Percentiles rank a stretch among this genome's conserved stretches.
Evolutionary conservation across 2,888 invertebrate species (phyloP).

Genomic region (Himalopsyche kuldschensis): DNA sequence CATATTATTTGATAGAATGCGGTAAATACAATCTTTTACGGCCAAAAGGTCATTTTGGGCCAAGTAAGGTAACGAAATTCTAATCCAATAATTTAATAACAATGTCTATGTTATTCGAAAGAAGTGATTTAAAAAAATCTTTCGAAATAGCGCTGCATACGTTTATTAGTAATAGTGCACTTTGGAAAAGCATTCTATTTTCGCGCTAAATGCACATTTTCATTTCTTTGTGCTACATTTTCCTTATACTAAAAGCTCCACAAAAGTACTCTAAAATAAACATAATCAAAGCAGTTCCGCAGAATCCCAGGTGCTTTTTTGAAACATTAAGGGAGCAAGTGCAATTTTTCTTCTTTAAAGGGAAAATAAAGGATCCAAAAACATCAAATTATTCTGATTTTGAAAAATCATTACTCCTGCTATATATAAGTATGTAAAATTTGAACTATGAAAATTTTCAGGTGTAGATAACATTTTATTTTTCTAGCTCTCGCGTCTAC

Average conservation of each 20-base stretch:
- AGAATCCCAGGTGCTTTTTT: neutral
- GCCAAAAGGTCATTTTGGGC: no score
- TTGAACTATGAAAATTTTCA: neutral
- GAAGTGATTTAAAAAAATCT: no score
- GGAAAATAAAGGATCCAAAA: neutral
- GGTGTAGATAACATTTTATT: neutral
- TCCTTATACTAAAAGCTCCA: neutral
- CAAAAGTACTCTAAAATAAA: neutral
- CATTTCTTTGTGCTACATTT: no score
- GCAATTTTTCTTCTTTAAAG: neutral
- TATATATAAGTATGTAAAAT: neutral
- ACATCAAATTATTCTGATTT: neutral
- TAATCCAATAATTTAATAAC: no score
- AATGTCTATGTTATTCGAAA: no score
- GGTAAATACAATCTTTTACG: no score
- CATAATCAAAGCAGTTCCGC: neutral
- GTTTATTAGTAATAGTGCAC: no score
- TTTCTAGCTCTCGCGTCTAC: neutral
- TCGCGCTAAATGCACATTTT: no score
- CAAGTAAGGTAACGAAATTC: no score
- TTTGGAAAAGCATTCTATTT: no score
- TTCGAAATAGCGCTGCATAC: no score
- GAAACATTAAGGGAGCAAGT: neutral
- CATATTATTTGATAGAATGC: no score
- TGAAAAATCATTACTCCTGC: neutral